Percentiles rank a stretch among this genome's conserved stretches.
phyloP scores from a whole-genome alignment of 2,888 invertebrate species.

The Harpalus rubripes region DNA sequence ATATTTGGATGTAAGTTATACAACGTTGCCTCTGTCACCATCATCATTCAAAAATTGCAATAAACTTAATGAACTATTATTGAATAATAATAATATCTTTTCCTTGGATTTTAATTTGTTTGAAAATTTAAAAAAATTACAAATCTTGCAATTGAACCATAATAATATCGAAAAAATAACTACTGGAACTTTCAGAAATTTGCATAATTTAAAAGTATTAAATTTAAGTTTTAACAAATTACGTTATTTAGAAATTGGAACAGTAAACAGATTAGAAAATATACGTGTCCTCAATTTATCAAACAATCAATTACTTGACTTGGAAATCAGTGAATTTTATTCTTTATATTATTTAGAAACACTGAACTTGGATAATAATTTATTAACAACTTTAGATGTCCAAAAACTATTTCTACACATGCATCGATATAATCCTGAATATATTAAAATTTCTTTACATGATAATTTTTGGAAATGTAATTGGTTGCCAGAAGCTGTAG shows the following conservation, averaged over 20 bases:
- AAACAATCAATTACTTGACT: conserved; percentile 59
- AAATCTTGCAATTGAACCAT: conserved; percentile 47
- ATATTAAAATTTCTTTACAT: conserved; percentile 30
- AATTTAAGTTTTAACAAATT: conserved; percentile 62
- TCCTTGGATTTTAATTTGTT: conserved; percentile 59
- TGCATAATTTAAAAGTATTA: conserved; percentile 46
- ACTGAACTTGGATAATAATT: conserved; percentile 61
- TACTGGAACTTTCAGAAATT: conserved; percentile 47
- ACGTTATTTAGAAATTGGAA: conserved; percentile 34
- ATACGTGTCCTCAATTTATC: conserved; percentile 60
- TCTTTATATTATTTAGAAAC: conserved; percentile 36
- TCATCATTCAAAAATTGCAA: conserved; percentile 37
- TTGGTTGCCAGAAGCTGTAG: conserved; percentile 50
- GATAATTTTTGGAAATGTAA: conserved; percentile 66
- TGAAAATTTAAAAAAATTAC: conserved; percentile 50
- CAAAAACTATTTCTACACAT: conserved; percentile 23
- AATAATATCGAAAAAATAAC: conserved; percentile 62
- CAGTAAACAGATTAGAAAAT: conserved; percentile 57
- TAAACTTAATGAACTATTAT: conserved; percentile 35
- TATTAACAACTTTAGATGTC: conserved; percentile 51
- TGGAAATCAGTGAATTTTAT: conserved; percentile 62
- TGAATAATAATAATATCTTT: conserved; percentile 58
- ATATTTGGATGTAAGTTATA: conserved; percentile 38
- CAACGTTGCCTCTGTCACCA: conserved; percentile 8
- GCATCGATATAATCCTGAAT: conserved; percentile 38